Percentiles rank a stretch among this genome's conserved stretches.
Conservation (phyloP, 37 sponge, comb jelly and placozoan genomes). For the Corticium candelabrum region DNA sequence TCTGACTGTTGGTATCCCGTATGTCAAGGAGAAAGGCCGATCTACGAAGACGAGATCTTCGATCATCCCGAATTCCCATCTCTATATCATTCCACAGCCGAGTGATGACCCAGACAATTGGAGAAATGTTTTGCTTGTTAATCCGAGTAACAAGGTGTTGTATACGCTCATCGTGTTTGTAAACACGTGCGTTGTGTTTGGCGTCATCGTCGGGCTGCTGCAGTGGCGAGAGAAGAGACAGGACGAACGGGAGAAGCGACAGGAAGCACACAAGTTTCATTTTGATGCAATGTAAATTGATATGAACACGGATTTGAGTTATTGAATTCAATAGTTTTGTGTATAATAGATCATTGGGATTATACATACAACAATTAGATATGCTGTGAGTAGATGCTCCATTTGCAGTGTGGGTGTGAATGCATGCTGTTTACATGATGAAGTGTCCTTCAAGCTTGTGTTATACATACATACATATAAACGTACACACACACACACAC, state of each 20-base stretch:
- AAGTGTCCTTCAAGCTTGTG: too few relatives aligned
- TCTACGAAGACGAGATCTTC: background rate
- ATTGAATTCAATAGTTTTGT: too few relatives aligned
- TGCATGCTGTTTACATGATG: too few relatives aligned
- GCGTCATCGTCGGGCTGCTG: background rate
- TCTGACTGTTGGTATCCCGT: slow-evolving; percentile 21
- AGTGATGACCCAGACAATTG: background rate
- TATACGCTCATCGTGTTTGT: background rate
- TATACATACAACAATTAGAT: too few relatives aligned
- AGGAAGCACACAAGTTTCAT: background rate
- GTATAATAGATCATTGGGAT: too few relatives aligned
- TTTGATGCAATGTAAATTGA: slow-evolving; percentile 2
- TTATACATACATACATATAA: too few relatives aligned
- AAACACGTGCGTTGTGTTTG: background rate
- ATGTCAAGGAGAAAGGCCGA: background rate
- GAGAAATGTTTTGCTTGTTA: background rate
- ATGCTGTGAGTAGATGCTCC: too few relatives aligned
- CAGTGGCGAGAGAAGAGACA: slow-evolving; percentile 1
- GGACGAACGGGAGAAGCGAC: background rate
- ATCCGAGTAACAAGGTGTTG: background rate
- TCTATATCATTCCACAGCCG: background rate
- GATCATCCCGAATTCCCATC: background rate
- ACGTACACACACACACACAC: too few relatives aligned
- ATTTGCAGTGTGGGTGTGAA: too few relatives aligned
- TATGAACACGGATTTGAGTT: too few relatives aligned